Percentiles rank a stretch among this genome's conserved stretches.
Evolutionary conservation across 2,797 vertebrate genomes (phyloP).

Genomic region (Anguilla megastoma): DNA sequence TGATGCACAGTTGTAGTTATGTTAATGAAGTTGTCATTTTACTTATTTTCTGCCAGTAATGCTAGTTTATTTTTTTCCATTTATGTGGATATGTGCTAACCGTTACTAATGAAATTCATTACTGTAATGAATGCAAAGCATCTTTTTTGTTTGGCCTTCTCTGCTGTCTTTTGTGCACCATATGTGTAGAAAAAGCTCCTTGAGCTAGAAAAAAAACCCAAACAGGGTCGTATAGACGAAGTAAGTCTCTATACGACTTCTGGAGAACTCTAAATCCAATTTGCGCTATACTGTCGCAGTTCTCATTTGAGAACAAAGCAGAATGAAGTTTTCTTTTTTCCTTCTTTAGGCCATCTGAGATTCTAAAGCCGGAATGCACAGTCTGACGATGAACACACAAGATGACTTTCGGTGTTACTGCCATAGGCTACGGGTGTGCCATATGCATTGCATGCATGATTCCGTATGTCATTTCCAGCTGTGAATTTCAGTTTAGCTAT

Average conservation of each 20-base stretch:
- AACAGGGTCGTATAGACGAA: not conserved
- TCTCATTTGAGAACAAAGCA: not conserved
- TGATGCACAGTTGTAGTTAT: slow-evolving; percentile 96
- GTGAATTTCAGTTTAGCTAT: not conserved
- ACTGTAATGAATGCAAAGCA: slow-evolving; percentile 71
- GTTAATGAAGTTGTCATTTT: slow-evolving; percentile 99
- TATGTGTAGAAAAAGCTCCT: slow-evolving; percentile 61
- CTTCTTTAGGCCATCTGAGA: not conserved
- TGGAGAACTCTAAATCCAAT: not conserved
- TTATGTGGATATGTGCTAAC: slow-evolving; percentile 83
- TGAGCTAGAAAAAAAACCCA: not conserved
- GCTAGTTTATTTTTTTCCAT: slow-evolving; percentile 87
- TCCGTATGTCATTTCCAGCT: not conserved
- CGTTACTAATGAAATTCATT: slow-evolving; percentile 83
- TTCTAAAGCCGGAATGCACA: not conserved
- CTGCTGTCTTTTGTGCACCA: slow-evolving; percentile 62
- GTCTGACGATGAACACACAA: not conserved
- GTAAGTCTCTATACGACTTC: not conserved
- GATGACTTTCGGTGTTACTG: not conserved
- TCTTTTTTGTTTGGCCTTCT: slow-evolving; percentile 59
- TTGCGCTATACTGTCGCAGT: not conserved
- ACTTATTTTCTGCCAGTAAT: slow-evolving; percentile 93
- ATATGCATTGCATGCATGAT: not conserved
- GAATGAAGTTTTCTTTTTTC: not conserved
- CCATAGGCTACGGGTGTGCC: not conserved